Evolutionary conservation across 2,888 invertebrate species (phyloP).

Genomic region (Drosophila dives): DNA sequence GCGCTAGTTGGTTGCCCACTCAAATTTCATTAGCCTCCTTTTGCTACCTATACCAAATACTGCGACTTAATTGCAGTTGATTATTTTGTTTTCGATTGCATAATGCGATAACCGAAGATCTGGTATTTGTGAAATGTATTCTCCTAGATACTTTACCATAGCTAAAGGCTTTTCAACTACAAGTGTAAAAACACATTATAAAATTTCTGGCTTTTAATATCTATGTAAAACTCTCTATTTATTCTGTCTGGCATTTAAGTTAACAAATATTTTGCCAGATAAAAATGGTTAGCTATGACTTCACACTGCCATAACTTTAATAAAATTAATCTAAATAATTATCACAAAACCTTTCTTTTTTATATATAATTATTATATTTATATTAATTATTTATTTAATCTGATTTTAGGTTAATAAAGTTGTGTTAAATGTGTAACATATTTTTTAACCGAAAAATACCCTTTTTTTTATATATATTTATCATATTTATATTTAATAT

Average conservation of each 20-base stretch:
- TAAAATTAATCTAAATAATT: not conserved
- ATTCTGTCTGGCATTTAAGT: not conserved
- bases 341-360: not conserved
- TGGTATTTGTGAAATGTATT: slow-evolving; percentile 9
- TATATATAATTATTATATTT: too few relatives aligned
- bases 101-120: slow-evolving; percentile 33
- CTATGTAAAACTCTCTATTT: not conserved
- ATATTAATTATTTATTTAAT: not conserved
- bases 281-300: not conserved
- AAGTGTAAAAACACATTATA: not conserved
- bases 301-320: not conserved
- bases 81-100: slow-evolving; percentile 54
- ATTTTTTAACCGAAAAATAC: not conserved
- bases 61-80: slow-evolving; percentile 50
- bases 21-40: slow-evolving; percentile 70
- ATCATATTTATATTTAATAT: too few relatives aligned
- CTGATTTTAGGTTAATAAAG: not conserved
- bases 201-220: not conserved
- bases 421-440: not conserved
- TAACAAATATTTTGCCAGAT: not conserved
- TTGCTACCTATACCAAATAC: slow-evolving; percentile 60
- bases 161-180: not conserved
- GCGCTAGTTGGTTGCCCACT: slow-evolving; percentile 51
- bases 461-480: too few relatives aligned
- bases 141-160: not conserved